Percentiles rank a stretch among this genome's conserved stretches.
phyloP scores from a whole-genome alignment of 2,888 invertebrate species.

The Cistogaster globosa region DNA sequence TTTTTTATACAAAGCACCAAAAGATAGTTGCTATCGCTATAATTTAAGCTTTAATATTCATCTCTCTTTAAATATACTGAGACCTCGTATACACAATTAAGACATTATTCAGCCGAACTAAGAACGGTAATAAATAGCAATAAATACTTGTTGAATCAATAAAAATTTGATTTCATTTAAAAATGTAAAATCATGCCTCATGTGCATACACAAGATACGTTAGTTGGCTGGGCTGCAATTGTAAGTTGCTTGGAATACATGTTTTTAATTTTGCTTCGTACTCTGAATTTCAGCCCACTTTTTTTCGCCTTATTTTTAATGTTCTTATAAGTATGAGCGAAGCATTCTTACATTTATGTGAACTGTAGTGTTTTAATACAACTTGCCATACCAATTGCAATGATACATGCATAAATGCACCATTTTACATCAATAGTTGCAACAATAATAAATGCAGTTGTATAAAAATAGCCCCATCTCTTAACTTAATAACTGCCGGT shows the following conservation, averaged over 20 bases:
- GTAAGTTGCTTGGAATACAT: no score
- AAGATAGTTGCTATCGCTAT: no score
- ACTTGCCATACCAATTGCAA: slow-evolving; percentile 30
- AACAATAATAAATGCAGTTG: slow-evolving; percentile 33
- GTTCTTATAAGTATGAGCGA: not conserved
- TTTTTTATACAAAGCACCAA: no score
- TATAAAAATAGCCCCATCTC: slow-evolving; percentile 64
- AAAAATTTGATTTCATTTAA: slow-evolving; percentile 17
- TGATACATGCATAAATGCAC: slow-evolving; percentile 45
- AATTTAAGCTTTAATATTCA: no score
- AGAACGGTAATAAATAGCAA: slow-evolving; percentile 31
- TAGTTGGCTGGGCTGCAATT: not conserved
- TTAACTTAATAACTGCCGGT: slow-evolving; percentile 64
- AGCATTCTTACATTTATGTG: no score
- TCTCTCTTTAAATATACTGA: no score
- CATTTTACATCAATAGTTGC: slow-evolving; percentile 39
- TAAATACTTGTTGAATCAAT: slow-evolving; percentile 51
- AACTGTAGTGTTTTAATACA: no score
- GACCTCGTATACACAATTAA: no score
- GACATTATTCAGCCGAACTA: not conserved
- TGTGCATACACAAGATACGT: not conserved
- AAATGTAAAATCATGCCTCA: slow-evolving; percentile 23
- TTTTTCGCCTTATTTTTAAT: not conserved
- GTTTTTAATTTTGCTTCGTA: not conserved
- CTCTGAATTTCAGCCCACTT: slow-evolving; percentile 12